Evolutionary conservation across 92 coral and sea anemone genomes (phyloP), one percentile per base, ranked within the genome.

Genomic region (Umimayanthus kanabou): DNA sequence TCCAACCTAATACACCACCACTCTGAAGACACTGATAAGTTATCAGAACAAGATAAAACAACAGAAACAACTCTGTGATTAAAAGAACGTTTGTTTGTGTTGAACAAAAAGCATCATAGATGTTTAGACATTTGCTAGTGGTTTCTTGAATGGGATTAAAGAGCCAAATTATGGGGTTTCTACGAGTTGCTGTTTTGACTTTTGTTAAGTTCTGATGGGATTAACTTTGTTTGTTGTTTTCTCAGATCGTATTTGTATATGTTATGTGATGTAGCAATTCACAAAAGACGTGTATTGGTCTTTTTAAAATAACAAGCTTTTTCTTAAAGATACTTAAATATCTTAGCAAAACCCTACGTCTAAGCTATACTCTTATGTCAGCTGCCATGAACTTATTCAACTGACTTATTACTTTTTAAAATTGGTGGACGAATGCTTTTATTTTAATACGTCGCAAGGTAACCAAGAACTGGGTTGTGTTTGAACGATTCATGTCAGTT

Each of bases 11-110:
- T 14, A 25, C 77, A 45, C 22, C 53, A 37, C 58, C 53, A 37
- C 58, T 53, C 58, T 11, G 58, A 7, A 53, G 58, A 28, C 53
- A 83, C 65, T 45, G 77, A 42, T 45, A 16, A 13, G 77, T 83
- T 83, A 70, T 69, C 86, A 7, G 76, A 40, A 82, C 77, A 66
- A 82, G 86, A 82, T 82, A 82, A 82, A 50, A 25, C 25, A 14
- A 26, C 57, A 39, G 61, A 82, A 82, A 16, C 29, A 82, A 25
- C 57, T 70, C 30, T 18, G 50, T 22, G 80, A 45, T 81, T 61
- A 61, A 25, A 23, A 80, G 79, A 80, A 40, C 28, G 73, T 55
- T 33, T 58, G 85, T 80, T 80, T 57, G 50, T 80, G 73, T 57
- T 80, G 72, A 80, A 80, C 85, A 80, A 80, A 80, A 61, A 80